Evolutionary conservation across 1,140 invertebrate genomes (phyloP), one percentile per base, ranked within the genome.

Genomic region (Drosophila repletoides): DNA sequence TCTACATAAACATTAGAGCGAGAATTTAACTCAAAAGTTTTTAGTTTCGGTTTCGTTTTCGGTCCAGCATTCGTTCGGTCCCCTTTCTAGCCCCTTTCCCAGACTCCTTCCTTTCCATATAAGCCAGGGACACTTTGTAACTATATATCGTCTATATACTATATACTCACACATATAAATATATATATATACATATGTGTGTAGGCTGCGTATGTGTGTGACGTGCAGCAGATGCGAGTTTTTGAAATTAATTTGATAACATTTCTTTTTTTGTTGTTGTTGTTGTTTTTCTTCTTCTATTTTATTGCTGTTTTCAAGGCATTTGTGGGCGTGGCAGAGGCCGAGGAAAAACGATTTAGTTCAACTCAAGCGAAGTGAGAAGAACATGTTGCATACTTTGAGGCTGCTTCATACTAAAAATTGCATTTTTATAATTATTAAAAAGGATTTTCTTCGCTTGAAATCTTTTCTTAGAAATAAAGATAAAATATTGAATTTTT

Each of bases 21-120:
- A 71, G 81, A 86, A 86, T 87, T 86, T 86, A 84, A 86, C 80
- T 86, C 76, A 86, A 86, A 86, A 86, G 76, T 86, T 86, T 86
- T 86, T 87, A 86, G 80, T 86, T 87, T 87, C 79, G 81, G 80
- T 86, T 86, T 80, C 80, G 75, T 76, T 84, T 84, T 86, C 56
- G 66, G 80, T 84, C 77, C 79, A 84, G 55, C 60, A n/a, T n/a
- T 63, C 36, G 17, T 26, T 12, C 52, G 12, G 51, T 21, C 73
- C 53, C 15, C 29, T 29, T 21, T n/a, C n/a, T n/a, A n/a, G n/a
- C 17, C 17, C 29, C 3, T 17, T n/a, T 9, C 31, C 6, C 28
- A 6, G 10, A 17, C 64, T 38, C 9, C 12, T 26, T 31, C 31
- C 15, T 10, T 36, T 60, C 5, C 49, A 29, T 67, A 38, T 72